Evolutionary conservation across 1,140 invertebrate species (phyloP).

Genomic region (Ericerus pela): DNA sequence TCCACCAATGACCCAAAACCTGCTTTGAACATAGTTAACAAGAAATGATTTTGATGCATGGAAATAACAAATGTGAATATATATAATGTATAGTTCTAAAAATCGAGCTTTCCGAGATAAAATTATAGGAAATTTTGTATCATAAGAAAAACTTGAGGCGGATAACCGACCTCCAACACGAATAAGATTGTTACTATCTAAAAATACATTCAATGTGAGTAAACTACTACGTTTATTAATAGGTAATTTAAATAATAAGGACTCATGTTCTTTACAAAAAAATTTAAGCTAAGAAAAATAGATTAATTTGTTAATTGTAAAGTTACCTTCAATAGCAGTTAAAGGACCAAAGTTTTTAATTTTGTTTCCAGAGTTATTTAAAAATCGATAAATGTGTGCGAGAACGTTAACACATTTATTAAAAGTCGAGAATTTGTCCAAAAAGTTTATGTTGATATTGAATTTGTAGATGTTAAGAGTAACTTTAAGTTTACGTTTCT

Average conservation of each 20-base stretch:
- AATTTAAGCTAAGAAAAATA: not conserved
- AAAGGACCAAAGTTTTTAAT: conserved; percentile 10
- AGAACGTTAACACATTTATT: no score
- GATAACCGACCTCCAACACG: conserved; percentile 15
- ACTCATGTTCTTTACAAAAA: conserved; percentile 4
- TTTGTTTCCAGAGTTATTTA: no score
- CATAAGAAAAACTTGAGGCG: conserved; percentile 13
- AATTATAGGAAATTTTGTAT: conserved; percentile 31
- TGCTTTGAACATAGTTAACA: conserved; percentile 2
- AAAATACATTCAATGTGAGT: conserved; percentile 15
- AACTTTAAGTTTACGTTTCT: not conserved
- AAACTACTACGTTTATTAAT: conserved; percentile 6
- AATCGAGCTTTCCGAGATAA: conserved; percentile 26
- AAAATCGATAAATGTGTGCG: no score
- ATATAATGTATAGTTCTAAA: conserved; percentile 26
- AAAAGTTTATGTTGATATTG: no score
- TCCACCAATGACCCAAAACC: conserved; percentile 14
- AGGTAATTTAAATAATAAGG: not conserved
- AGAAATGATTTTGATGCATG: conserved; percentile 25
- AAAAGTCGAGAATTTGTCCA: no score
- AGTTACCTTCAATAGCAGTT: not conserved
- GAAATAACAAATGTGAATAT: conserved; percentile 25
- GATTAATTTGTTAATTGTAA: not conserved
- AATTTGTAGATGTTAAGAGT: not conserved
- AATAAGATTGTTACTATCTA: conserved; percentile 16